phyloP scores from a whole-genome alignment of 2,888 invertebrate genomes.

The Netelia fuscicornis region DNA sequence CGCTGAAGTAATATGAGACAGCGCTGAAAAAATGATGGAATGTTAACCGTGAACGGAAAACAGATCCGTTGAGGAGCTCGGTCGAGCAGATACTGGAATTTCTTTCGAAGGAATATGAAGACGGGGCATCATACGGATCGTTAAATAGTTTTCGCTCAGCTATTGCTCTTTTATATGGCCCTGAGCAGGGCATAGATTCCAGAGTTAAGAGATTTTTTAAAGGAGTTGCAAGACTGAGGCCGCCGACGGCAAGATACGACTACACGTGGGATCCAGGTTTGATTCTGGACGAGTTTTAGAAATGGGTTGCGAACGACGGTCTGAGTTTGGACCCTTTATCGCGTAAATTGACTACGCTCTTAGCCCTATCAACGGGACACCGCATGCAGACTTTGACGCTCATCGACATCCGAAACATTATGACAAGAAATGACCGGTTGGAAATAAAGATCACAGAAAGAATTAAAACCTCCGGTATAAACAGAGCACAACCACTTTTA shows the following conservation, averaged over 20 bases:
- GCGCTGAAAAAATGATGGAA: slow-evolving; percentile 36
- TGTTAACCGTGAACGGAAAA: not conserved
- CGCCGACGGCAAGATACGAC: no score
- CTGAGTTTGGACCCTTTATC: not conserved
- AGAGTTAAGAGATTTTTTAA: no score
- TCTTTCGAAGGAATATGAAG: not conserved
- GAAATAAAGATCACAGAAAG: not conserved
- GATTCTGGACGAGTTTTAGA: slow-evolving; percentile 47
- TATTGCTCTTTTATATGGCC: no score
- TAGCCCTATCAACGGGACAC: no score
- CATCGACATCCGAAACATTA: no score
- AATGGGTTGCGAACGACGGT: not conserved
- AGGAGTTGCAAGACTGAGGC: no score
- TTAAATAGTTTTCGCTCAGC: no score
- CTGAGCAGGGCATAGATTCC: no score
- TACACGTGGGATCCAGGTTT: not conserved
- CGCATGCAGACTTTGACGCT: no score
- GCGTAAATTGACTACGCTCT: no score
- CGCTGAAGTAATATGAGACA: slow-evolving; percentile 39
- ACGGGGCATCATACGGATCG: no score
- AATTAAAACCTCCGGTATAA: not conserved
- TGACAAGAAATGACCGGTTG: not conserved
- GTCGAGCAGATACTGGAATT: not conserved
- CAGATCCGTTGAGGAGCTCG: not conserved
- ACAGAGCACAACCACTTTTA: not conserved